Percentiles rank a stretch among this genome's conserved stretches.
Evolutionary conservation across 2,113 vertebrate genomes (phyloP).

Genomic region (Cephalopholis sonnerati): DNA sequence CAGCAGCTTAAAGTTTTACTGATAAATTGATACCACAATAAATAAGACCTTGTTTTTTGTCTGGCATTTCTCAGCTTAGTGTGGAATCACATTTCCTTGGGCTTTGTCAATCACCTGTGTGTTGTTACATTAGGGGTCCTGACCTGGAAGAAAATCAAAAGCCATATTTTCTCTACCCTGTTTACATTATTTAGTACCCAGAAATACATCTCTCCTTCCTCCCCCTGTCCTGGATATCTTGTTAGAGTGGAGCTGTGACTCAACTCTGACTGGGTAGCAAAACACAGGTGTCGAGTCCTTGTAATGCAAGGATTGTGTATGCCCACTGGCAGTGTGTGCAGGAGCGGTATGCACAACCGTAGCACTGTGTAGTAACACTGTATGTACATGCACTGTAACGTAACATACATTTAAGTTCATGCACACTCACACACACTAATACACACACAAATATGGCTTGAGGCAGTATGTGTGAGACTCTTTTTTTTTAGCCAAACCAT

Average conservation of each 20-base stretch:
- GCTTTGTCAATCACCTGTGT: not conserved
- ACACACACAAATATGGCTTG: conserved; percentile 1
- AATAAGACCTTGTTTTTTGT: not conserved
- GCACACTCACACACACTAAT: conserved; percentile 7
- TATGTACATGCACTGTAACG: not conserved
- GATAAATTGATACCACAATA: not conserved
- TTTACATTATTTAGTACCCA: conserved; percentile 68
- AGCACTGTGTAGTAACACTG: conserved; percentile 10
- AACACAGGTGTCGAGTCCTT: conserved; percentile 64
- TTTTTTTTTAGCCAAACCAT: conserved; percentile 35
- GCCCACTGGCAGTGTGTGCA: conserved; percentile 41
- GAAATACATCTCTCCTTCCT: conserved; percentile 39
- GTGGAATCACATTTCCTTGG: conserved; percentile 9
- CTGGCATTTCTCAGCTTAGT: conserved; percentile 11
- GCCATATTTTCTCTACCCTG: conserved; percentile 18
- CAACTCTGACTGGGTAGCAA: conserved; percentile 47
- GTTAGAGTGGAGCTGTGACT: conserved; percentile 59
- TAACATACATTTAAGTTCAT: conserved; percentile 23
- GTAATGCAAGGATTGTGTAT: conserved; percentile 61
- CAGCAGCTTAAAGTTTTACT: not conserved
- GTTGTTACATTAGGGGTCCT: not conserved
- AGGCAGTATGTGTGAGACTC: conserved; percentile 14
- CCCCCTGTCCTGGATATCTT: conserved; percentile 47
- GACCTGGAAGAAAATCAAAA: conserved; percentile 43
- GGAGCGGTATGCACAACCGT: conserved; percentile 6